Evolutionary conservation across 2,888 invertebrate species (phyloP).

Genomic region (Phalangium opilio): DNA sequence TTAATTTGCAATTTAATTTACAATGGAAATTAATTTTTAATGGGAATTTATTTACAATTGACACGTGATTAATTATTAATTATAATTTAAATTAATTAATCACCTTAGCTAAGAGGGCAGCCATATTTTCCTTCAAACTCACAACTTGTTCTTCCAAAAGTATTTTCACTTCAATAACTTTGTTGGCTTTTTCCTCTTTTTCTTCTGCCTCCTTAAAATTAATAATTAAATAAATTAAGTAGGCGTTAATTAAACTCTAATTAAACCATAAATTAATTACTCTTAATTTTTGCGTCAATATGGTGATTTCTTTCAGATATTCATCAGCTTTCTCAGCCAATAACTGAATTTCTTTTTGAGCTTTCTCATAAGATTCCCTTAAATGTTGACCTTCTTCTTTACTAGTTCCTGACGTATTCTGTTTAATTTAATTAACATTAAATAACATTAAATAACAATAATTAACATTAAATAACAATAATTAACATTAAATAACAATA

Average conservation of each 20-base stretch:
- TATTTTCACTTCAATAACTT: slow-evolving; percentile 27
- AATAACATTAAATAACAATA: not conserved
- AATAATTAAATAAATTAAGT: not conserved
- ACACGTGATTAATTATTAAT: no score
- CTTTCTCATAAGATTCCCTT: slow-evolving; percentile 42
- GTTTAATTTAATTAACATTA: slow-evolving; percentile 5
- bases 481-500: slow-evolving; percentile 4
- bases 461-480: slow-evolving; percentile 1
- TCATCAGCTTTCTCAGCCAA: slow-evolving; percentile 33
- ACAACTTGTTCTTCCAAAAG: slow-evolving; percentile 36
- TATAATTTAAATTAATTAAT: not conserved
- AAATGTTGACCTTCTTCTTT: slow-evolving; percentile 52
- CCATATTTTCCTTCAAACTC: slow-evolving; percentile 39
- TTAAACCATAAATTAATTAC: slow-evolving; percentile 24
- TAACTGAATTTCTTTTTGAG: slow-evolving; percentile 44
- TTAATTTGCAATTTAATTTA: no score
- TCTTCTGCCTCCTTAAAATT: slow-evolving; percentile 32
- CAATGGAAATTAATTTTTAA: no score
- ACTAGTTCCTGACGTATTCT: slow-evolving; percentile 42
- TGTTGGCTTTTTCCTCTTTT: slow-evolving; percentile 36
- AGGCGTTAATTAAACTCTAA: not conserved
- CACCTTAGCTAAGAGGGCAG: slow-evolving; percentile 33
- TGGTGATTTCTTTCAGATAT: slow-evolving; percentile 31
- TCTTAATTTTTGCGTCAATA: slow-evolving; percentile 29
- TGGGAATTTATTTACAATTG: no score